Percentiles rank a stretch among this genome's conserved stretches.
Conservation (phyloP, 2,797 vertebrate genomes). For the Enoplosus armatus region DNA sequence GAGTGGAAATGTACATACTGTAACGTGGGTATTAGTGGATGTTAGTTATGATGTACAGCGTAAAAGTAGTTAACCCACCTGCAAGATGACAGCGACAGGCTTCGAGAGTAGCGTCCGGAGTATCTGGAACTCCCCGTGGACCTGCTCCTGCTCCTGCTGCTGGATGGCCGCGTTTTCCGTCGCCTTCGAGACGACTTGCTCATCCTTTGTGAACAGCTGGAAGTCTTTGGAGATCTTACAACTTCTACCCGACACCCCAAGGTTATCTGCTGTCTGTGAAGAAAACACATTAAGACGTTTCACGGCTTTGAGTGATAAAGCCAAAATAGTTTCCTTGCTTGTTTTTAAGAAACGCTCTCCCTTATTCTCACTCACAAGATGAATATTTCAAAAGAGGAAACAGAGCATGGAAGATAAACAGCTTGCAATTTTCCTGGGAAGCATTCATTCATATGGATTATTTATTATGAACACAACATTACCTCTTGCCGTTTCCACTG, state of each 20-base stretch:
- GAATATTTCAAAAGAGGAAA: constrained; percentile 48
- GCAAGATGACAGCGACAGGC: constrained; percentile 89
- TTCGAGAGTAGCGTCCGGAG: constrained; percentile 87
- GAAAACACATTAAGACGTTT: constrained; percentile 38
- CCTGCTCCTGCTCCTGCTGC: constrained; percentile 84
- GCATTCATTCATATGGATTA: constrained; percentile 38
- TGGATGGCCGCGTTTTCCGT: constrained; percentile 80
- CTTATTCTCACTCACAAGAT: constrained; percentile 28
- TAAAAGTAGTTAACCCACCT: constrained; percentile 77
- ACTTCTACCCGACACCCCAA: constrained; percentile 80
- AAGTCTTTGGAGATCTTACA: constrained; percentile 72
- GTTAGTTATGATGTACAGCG: not conserved
- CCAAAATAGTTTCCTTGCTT: not conserved
- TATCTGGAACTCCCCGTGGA: constrained; percentile 88
- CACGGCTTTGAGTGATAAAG: constrained; percentile 35
- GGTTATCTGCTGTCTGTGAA: constrained; percentile 82
- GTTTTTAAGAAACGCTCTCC: constrained; percentile 20
- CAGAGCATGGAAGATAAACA: constrained; percentile 40
- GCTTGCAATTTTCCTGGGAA: constrained; percentile 19
- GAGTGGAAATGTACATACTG: not conserved
- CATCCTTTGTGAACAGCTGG: constrained; percentile 70
- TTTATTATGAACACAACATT: constrained; percentile 49
- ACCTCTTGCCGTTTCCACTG: constrained; percentile 80
- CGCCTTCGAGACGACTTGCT: constrained; percentile 71
- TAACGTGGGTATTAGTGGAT: not conserved